Percentiles rank a stretch among this genome's conserved stretches.
These are phyloP conservation scores for Microplitis manilae DNA, from an alignment of 2,888 invertebrate species.

Conservation along the genomic window DNA sequence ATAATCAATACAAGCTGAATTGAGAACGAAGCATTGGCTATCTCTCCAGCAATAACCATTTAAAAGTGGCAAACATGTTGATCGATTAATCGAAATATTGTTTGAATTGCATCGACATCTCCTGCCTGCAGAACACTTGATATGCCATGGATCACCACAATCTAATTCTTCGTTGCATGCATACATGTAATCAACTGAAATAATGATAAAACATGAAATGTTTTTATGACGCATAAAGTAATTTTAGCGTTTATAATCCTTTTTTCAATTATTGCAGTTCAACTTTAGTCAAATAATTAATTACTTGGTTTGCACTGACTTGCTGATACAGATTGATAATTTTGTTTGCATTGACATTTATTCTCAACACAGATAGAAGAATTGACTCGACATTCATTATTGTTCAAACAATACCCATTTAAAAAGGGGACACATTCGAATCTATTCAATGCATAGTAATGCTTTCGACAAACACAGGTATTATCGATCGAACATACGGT, in stretches of 20 bases:
- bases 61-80: background rate
- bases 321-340: background rate
- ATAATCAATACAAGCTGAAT: background rate
- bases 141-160: background rate
- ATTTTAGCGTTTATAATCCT: background rate
- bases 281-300: background rate
- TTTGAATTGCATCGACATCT: background rate
- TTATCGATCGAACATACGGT: background rate
- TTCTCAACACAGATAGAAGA: background rate
- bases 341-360: background rate
- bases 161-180: background rate
- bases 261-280: background rate
- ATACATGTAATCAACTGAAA: background rate
- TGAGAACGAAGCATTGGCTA: background rate
- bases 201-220: background rate
- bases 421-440: background rate
- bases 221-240: background rate
- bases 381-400: background rate
- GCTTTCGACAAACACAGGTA: background rate
- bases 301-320: background rate
- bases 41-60: background rate
- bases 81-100: background rate
- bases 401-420: background rate
- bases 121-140: background rate
- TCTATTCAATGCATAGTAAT: background rate